These are phyloP conservation scores for Hemicrepidius hirtus DNA, from an alignment of 2,888 invertebrate species.

Conservation along the genomic window DNA sequence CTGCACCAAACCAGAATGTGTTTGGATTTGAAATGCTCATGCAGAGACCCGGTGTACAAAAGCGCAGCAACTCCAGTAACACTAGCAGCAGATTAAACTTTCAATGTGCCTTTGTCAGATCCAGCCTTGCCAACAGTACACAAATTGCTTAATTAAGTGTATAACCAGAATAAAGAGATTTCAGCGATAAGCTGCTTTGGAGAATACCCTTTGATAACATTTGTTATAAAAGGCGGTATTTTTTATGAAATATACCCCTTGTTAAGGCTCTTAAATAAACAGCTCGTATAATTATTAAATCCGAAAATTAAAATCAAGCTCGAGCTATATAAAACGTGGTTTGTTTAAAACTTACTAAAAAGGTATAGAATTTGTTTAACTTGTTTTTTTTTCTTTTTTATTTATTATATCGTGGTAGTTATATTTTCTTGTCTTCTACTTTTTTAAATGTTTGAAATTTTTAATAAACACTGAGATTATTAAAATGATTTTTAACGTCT, in stretches of 20 bases:
- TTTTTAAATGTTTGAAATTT: no score
- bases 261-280: conserved; percentile 45
- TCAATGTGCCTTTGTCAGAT: conserved; percentile 55
- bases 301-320: conserved; percentile 16
- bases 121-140: conserved; percentile 58
- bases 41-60: conserved; percentile 34
- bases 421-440: no score
- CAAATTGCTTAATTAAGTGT: conserved; percentile 64
- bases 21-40: conserved; percentile 38
- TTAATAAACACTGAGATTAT: no score
- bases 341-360: background rate
- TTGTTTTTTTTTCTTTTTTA: no score
- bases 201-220: conserved; percentile 57
- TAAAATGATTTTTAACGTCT: no score
- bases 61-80: conserved; percentile 50
- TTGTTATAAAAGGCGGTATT: conserved; percentile 46
- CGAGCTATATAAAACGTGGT: background rate
- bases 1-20: conserved; percentile 17
- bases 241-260: conserved; percentile 49
- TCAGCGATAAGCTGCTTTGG: conserved; percentile 57
- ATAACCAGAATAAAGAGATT: conserved; percentile 61
- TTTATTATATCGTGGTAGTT: no score
- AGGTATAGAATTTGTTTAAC: no score
- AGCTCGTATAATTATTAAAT: conserved; percentile 35
- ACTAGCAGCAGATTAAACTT: conserved; percentile 53